A percentile compares a stretch with the other conserved stretches of the same genome.
Evolutionary conservation across 2,113 vertebrate species (phyloP).

Genomic region (Pelecanus crispus): DNA sequence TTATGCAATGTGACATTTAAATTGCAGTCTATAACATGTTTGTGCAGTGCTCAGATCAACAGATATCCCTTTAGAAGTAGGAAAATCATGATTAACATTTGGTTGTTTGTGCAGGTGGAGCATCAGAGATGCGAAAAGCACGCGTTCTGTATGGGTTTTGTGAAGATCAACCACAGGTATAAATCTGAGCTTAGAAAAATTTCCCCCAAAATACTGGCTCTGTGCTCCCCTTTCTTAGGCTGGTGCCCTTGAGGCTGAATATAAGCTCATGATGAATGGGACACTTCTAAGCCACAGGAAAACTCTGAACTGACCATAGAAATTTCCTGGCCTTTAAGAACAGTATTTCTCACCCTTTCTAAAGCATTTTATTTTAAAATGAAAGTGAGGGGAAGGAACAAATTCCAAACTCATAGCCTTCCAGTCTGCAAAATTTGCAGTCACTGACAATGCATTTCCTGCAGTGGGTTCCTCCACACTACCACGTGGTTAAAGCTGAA

Average conservation of each 20-base stretch:
- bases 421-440: background rate
- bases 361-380: background rate
- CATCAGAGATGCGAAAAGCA: background rate
- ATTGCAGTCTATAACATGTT: background rate
- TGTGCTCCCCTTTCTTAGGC: background rate
- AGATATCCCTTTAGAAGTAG: background rate
- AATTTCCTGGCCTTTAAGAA: background rate
- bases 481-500: fast-evolving
- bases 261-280: background rate
- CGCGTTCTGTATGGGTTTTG: background rate
- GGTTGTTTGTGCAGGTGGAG: background rate
- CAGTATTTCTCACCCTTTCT: background rate
- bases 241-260: background rate
- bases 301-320: background rate
- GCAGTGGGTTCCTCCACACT: fast-evolving
- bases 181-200: background rate
- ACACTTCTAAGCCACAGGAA: background rate
- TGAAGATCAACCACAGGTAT: background rate
- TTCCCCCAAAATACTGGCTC: background rate
- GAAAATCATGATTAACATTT: background rate
- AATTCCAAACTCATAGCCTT: background rate
- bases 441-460: background rate
- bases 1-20: background rate
- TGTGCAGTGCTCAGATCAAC: background rate
- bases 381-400: background rate